Conservation (phyloP, 2,113 vertebrate species). For the Beaufortia kweichowensis region DNA sequence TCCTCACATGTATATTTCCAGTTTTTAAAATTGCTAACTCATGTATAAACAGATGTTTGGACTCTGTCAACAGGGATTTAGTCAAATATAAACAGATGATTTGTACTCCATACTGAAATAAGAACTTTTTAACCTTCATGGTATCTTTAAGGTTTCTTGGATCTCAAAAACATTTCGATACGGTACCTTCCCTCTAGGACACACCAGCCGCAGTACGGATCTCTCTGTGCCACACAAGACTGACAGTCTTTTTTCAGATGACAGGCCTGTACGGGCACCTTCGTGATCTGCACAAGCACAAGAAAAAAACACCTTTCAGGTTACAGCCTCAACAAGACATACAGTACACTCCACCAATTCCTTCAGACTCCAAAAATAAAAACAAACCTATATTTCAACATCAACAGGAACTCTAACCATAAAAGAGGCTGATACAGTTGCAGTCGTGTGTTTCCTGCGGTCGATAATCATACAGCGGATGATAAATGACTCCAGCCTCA, state of each 20-base stretch:
- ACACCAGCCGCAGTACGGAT: constrained; percentile 97
- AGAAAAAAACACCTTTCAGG: background rate
- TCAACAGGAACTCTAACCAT: background rate
- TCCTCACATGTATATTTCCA: too few species aligned
- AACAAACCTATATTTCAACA: constrained; percentile 14
- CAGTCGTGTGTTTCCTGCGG: background rate
- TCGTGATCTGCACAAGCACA: constrained; percentile 65
- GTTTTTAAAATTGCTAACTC: too few species aligned
- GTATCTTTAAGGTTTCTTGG: too few species aligned
- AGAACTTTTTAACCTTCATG: too few species aligned
- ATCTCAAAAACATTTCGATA: background rate
- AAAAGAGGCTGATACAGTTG: background rate
- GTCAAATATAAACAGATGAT: too few species aligned
- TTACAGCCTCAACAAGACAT: background rate
- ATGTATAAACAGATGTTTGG: too few species aligned
- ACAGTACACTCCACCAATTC: background rate
- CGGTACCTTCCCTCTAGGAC: constrained; percentile 83
- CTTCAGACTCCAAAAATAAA: background rate
- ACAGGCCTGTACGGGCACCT: constrained; percentile 86
- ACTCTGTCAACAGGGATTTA: too few species aligned
- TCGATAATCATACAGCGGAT: background rate
- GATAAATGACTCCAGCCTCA: constrained; percentile 53
- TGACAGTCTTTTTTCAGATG: constrained; percentile 76
- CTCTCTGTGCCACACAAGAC: constrained; percentile 78
- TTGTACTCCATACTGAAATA: too few species aligned